Conservation (phyloP, 2,113 vertebrate genomes). For the Vicugna pacos region DNA sequence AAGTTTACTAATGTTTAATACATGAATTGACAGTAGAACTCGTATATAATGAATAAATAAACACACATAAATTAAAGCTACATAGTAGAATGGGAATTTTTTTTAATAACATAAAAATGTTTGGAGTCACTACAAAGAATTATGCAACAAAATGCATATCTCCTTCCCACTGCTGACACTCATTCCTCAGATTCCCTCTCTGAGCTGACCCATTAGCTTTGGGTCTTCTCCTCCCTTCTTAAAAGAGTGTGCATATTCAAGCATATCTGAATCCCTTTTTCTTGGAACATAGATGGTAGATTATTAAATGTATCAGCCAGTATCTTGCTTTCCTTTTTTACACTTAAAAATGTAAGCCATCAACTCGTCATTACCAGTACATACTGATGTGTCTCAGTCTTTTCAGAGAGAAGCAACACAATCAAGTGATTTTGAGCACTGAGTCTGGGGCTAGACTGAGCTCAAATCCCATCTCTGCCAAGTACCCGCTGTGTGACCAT, state of each 20-base stretch:
- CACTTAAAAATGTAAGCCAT: neutral
- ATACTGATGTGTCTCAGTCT: neutral
- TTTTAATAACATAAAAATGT: neutral
- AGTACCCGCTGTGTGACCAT: neutral
- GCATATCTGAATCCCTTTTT: neutral
- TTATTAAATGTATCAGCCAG: neutral
- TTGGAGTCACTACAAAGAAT: neutral
- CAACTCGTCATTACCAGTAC: neutral
- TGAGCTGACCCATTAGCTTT: neutral
- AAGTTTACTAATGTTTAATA: neutral
- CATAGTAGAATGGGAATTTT: neutral
- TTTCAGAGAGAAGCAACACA: neutral
- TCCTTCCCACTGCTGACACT: neutral
- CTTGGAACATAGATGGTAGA: neutral
- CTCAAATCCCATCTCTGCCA: neutral
- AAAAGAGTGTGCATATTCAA: neutral
- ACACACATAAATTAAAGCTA: neutral
- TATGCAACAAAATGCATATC: neutral
- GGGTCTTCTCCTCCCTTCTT: neutral
- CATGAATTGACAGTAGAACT: neutral
- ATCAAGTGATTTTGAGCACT: neutral
- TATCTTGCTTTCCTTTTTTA: neutral
- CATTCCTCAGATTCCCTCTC: neutral
- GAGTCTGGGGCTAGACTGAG: neutral
- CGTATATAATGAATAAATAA: neutral